Base-by-base conservation (phyloP, 2,888 invertebrate genomes). In the Drosophila pseudotakahashii region DNA sequence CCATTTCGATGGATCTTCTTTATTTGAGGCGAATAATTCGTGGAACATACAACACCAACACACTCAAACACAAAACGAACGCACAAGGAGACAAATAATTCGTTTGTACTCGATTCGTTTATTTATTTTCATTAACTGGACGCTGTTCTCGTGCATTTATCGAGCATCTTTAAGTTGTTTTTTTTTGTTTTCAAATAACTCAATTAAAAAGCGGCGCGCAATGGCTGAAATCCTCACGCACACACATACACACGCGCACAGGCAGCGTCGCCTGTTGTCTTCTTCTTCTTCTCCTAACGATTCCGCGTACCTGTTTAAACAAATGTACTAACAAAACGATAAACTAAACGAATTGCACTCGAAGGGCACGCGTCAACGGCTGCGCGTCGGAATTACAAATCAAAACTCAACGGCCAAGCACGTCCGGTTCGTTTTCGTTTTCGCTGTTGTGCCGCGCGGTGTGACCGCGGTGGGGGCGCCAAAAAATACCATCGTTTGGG, bases 371-470 rank as follows among this genome's bases (percentile, higher is more conserved):
- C 52, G 63, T 54, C 53, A 44, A 52, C 50, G 42, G 37, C 41
- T 55, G 48, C 80, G 83, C 86, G 88, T 86, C 83, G 73, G 58
- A 73, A 47, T 47, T 11, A 16, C 14, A 81, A 83, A 78, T 86
- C 71, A 81, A 84, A 84, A 77, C 73, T 61, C 86, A 84, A 84
- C 84, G 86, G 86, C 61, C 84, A 78, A 80, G 64, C 80, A 82
- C 81, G 81, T 81, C 81, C 81, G 80, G 79, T 75, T 30, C 19
- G 52, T 30, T 30, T 58, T 52, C n/a, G 30, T 26, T 47, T 55
- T 23, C 5, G 19, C 14, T 30, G 47, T 30, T 32, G 47, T 45
- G 45, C 45, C 45, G 45, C 45, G 32, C 19, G 11, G n/a, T n/a
- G 32, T 36, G 26, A 37, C 51, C 51, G 23, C 23, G 3, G 32